Conservation (phyloP, 2,797 vertebrate species). For the Avahi laniger region DNA sequence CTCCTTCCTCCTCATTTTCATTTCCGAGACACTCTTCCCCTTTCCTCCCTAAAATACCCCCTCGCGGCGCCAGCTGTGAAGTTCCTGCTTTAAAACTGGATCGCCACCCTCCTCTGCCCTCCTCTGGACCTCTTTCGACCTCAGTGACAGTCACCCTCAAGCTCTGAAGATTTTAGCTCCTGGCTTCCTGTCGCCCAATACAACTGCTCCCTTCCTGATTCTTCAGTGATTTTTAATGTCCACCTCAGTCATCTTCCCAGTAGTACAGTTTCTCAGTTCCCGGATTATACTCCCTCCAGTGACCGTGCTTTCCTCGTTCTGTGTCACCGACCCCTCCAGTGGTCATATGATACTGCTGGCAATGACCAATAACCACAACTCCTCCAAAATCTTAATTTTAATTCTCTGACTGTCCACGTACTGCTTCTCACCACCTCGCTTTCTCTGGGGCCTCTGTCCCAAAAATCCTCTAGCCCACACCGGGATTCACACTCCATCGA, state of each 20-base stretch:
- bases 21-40: background rate
- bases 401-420: background rate
- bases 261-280: background rate
- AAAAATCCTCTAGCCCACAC: background rate
- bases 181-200: background rate
- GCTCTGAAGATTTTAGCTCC: background rate
- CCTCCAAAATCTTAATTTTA: background rate
- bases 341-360: background rate
- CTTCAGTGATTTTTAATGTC: background rate
- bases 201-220: background rate
- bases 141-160: fast-evolving
- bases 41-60: background rate
- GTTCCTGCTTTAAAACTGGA: background rate
- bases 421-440: background rate
- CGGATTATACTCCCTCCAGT: background rate
- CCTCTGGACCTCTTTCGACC: background rate
- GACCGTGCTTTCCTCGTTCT: background rate
- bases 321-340: background rate
- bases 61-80: background rate
- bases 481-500: background rate
- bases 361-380: background rate
- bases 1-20: background rate
- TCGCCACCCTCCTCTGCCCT: background rate
- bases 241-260: background rate
- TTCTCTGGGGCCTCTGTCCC: background rate